Evolutionary conservation across 2,113 vertebrate genomes (phyloP), one percentile per base, ranked within the genome.

Genomic region (Suricata suricatta): DNA sequence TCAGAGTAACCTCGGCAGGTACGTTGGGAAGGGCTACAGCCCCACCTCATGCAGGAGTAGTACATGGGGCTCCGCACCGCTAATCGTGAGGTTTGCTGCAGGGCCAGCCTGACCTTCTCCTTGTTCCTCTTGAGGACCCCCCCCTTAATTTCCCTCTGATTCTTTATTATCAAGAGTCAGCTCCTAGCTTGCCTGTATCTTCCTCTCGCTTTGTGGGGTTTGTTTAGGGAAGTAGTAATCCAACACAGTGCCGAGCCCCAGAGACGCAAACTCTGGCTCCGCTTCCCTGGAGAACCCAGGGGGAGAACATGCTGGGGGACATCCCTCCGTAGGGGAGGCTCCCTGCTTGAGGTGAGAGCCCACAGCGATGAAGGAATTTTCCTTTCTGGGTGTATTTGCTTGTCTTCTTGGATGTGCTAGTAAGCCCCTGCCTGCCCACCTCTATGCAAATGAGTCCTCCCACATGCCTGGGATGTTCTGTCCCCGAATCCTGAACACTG

Each of bases 351-450:
- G 50, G 7, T 68, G 54, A 90, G 88, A 98, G 79, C 82, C 95
- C 95, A 88, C 27, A 83, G 95, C 33, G 66, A 95, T 94, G 86
- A 97, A 98, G 96, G 97, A 98, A 96, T 94, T 98, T 98, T 99
- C 98, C 98, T 97, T 97, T 92, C 93, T 98, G 87, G 66, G 94
- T 97, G 33, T n/a, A 72, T 98, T 97, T 98, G 98, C 98, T 98
- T 98, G 81, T 98, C 97, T 97, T 79, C 94, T 92, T 98, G 92
- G 96, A 92, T 97, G 96, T 89, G 54, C 98, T 95, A 97, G 95
- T 88, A 96, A 98, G 98, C 98, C 98, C 98, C 98, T 97, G 95
- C 96, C 98, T 98, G 66, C 98, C 98, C 98, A 98, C 96, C 77
- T 14, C 97, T 96, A 94, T 98, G 97, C 95, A 98, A 96, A 98